phyloP scores from a whole-genome alignment of 2,113 vertebrate genomes.

The Spea bombifrons region DNA sequence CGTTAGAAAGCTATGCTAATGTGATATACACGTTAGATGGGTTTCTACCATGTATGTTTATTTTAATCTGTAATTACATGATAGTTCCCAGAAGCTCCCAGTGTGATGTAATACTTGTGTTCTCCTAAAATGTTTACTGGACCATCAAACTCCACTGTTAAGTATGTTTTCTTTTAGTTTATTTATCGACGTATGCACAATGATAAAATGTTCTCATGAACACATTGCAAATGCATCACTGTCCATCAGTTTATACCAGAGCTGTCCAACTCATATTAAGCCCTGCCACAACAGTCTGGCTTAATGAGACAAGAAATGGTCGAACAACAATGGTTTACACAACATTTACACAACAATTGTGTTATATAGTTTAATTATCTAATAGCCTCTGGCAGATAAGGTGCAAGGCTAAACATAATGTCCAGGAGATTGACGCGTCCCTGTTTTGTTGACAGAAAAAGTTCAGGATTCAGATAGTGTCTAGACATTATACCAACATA shows the following conservation, averaged over 20 bases:
- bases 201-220: conserved; percentile 23
- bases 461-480: background rate
- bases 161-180: conserved; percentile 5
- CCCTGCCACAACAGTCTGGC: no score
- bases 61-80: no score
- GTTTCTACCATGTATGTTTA: no score
- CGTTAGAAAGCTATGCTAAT: no score
- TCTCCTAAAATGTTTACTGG: background rate
- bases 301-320: no score
- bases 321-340: background rate
- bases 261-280: no score
- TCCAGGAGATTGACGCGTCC: background rate
- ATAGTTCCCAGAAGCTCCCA: no score
- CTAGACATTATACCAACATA: background rate
- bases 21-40: no score
- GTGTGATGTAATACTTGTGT: no score
- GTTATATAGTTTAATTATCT: conserved; percentile 26
- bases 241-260: no score
- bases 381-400: conserved; percentile 7
- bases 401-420: background rate
- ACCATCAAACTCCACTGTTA: background rate
- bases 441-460: background rate
- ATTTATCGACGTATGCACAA: background rate
- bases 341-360: conserved; percentile 7
- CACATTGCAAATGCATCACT: conserved; percentile 6